phyloP scores from a whole-genome alignment of 2,797 vertebrate genomes.

The Phoebastria nigripes region DNA sequence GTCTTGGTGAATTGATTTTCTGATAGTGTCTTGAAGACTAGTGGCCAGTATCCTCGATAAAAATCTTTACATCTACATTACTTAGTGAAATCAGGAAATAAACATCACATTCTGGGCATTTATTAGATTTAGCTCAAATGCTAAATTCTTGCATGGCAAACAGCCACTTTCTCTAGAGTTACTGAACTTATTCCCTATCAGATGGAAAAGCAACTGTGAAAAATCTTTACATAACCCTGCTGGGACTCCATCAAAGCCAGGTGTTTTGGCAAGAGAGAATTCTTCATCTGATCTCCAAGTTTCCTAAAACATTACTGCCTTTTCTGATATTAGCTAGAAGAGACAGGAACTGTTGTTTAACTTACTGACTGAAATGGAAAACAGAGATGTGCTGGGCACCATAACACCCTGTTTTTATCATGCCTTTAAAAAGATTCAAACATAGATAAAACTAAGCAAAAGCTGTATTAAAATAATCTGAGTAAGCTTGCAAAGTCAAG shows the following conservation, averaged over 20 bases:
- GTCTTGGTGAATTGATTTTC: slow-evolving; percentile 50
- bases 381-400: background rate
- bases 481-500: background rate
- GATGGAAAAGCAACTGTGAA: slow-evolving; percentile 41
- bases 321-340: background rate
- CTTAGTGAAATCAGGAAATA: slow-evolving; percentile 43
- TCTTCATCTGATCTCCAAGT: slow-evolving; percentile 7
- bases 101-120: slow-evolving; percentile 4
- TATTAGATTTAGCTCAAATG: slow-evolving; percentile 59
- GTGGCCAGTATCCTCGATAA: background rate
- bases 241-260: slow-evolving; percentile 35
- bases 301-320: background rate
- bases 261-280: slow-evolving; percentile 10
- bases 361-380: background rate
- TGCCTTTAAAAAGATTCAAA: background rate
- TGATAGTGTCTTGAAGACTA: slow-evolving; percentile 37
- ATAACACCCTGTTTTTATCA: background rate
- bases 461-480: background rate
- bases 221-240: slow-evolving; percentile 41
- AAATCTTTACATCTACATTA: slow-evolving; percentile 51
- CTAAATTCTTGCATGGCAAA: slow-evolving; percentile 34
- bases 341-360: background rate
- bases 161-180: slow-evolving; percentile 31
- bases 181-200: slow-evolving; percentile 19
- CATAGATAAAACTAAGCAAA: background rate